phyloP scores from a whole-genome alignment of 2,888 invertebrate genomes.

The Muschampia plurimacula region DNA sequence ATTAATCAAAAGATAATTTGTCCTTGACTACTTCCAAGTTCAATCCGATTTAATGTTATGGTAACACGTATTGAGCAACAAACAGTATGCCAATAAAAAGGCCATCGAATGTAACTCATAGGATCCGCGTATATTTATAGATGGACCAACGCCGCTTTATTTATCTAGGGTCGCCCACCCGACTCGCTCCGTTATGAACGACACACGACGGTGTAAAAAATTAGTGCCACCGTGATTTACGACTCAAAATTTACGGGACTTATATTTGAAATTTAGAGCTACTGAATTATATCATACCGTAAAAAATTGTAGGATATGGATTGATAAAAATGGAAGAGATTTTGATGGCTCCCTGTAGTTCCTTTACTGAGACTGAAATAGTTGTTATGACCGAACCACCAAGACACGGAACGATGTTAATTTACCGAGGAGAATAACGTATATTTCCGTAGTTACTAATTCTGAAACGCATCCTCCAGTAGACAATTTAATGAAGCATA shows the following conservation, averaged over 20 bases:
- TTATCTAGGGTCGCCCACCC: constrained; percentile 65
- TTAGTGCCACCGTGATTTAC: constrained; percentile 29
- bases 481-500: constrained; percentile 23
- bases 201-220: constrained; percentile 27
- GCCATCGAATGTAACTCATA: constrained; percentile 65
- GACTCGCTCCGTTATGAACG: constrained; percentile 36
- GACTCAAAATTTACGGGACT: constrained; percentile 19
- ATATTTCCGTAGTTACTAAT: constrained; percentile 17
- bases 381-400: constrained; percentile 13
- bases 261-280: constrained; percentile 10
- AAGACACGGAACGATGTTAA: constrained; percentile 3
- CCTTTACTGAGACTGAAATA: not conserved
- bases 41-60: constrained; percentile 15
- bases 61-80: constrained; percentile 28
- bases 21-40: constrained; percentile 4
- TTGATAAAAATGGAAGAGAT: not conserved
- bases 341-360: not conserved
- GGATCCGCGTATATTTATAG: constrained; percentile 71
- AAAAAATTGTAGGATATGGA: not conserved
- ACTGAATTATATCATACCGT: constrained; percentile 10
- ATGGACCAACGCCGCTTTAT: constrained; percentile 73
- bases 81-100: constrained; percentile 62
- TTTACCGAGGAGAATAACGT: constrained; percentile 12
- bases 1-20: not conserved
- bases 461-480: constrained; percentile 2